These are phyloP conservation scores for Chrysodeixis includens DNA, from an alignment of 2,888 invertebrate genomes.

Conservation along the genomic window DNA sequence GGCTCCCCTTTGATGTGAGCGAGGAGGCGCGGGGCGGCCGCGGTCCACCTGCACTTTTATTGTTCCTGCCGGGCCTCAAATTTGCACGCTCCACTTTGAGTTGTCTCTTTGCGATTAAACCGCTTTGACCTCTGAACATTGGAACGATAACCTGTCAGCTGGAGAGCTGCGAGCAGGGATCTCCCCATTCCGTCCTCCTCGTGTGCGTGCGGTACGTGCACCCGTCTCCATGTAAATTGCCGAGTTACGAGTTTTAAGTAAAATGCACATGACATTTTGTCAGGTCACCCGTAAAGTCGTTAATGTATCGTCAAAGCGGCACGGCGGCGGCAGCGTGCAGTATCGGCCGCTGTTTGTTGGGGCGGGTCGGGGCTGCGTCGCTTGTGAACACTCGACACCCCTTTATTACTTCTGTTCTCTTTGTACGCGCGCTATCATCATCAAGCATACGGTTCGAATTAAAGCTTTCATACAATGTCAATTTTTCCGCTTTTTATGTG, in stretches of 20 bases:
- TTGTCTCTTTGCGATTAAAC: slow-evolving; percentile 83
- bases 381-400: slow-evolving; percentile 82
- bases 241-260: slow-evolving; percentile 45
- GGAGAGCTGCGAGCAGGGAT: slow-evolving; percentile 17
- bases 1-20: slow-evolving; percentile 85
- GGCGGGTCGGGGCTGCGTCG: slow-evolving; percentile 57
- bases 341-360: slow-evolving; percentile 54
- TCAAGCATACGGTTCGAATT: slow-evolving; percentile 82
- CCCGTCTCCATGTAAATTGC: slow-evolving; percentile 34
- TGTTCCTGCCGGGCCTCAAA: slow-evolving; percentile 83
- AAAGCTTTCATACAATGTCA: slow-evolving; percentile 77
- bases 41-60: slow-evolving; percentile 88
- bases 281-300: slow-evolving; percentile 42
- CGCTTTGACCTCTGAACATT: slow-evolving; percentile 73
- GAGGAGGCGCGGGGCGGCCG: slow-evolving; percentile 73
- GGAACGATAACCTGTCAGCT: slow-evolving; percentile 66
- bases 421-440: slow-evolving; percentile 79
- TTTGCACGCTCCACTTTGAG: slow-evolving; percentile 88
- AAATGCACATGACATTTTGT: slow-evolving; percentile 50
- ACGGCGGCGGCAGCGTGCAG: slow-evolving; percentile 30
- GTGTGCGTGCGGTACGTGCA: slow-evolving; percentile 27
- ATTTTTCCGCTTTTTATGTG: slow-evolving; percentile 71
- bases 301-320: slow-evolving; percentile 36
- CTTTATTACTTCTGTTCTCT: slow-evolving; percentile 85
- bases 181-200: slow-evolving; percentile 20